Conservation (phyloP, 2,888 invertebrate species). For the Tenthredo distinguenda region DNA sequence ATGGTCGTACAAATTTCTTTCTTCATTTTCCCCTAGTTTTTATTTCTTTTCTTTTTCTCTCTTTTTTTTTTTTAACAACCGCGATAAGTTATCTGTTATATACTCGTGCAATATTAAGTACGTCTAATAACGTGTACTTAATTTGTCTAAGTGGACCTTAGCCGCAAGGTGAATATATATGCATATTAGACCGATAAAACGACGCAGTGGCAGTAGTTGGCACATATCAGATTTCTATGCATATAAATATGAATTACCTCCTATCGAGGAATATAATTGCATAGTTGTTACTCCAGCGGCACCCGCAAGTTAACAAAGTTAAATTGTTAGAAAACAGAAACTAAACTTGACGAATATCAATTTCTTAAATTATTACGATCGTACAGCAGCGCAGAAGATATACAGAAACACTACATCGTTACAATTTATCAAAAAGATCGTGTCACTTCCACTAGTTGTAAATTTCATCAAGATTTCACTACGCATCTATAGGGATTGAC, state of each 20-base stretch:
- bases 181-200: slow-evolving; percentile 47
- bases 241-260: slow-evolving; percentile 58
- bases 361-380: background rate
- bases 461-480: background rate
- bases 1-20: background rate
- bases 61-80: background rate
- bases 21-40: background rate
- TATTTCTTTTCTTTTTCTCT: background rate
- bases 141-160: slow-evolving; percentile 45
- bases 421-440: background rate
- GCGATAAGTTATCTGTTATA: slow-evolving; percentile 34
- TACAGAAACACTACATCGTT: background rate
- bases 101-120: slow-evolving; percentile 39
- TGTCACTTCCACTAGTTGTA: background rate
- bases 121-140: slow-evolving; percentile 46
- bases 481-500: background rate
- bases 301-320: slow-evolving; percentile 7
- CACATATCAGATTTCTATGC: slow-evolving; percentile 57
- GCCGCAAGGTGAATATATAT: slow-evolving; percentile 38
- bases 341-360: slow-evolving; percentile 23
- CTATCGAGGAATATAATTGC: slow-evolving; percentile 53
- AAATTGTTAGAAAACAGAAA: slow-evolving; percentile 27
- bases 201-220: slow-evolving; percentile 3
- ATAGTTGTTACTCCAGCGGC: background rate
- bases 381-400: background rate